phyloP scores from a whole-genome alignment of 2,113 vertebrate genomes.

The Eurystomus gularis region DNA sequence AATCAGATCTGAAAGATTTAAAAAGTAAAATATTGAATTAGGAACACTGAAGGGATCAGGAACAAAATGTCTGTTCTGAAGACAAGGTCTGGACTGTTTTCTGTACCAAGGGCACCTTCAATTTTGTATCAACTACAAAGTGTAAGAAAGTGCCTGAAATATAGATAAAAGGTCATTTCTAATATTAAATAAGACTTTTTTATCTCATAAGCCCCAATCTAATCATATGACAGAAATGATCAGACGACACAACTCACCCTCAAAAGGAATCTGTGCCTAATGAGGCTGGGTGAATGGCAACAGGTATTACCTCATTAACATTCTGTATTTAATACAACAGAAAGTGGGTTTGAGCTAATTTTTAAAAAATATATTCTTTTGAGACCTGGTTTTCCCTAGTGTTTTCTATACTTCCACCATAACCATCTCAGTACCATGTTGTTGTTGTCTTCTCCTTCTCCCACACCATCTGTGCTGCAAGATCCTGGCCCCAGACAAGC shows the following conservation, averaged over 20 bases:
- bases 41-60: background rate
- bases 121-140: background rate
- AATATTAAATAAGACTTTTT: background rate
- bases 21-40: constrained; percentile 31
- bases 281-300: background rate
- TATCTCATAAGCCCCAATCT: background rate
- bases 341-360: background rate
- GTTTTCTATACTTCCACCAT: background rate
- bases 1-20: constrained; percentile 29
- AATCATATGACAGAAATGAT: background rate
- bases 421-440: background rate
- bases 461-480: accelerated
- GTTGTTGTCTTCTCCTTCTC: background rate
- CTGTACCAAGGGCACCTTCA: background rate
- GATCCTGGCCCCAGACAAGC: background rate
- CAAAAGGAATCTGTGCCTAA: background rate
- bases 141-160: background rate
- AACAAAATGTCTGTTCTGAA: background rate
- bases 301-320: background rate
- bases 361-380: background rate
- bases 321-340: background rate
- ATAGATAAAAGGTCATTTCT: background rate
- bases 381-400: background rate
- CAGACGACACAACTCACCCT: background rate
- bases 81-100: background rate